Conservation (phyloP, 2,797 vertebrate genomes). For the Cuculus canorus region DNA sequence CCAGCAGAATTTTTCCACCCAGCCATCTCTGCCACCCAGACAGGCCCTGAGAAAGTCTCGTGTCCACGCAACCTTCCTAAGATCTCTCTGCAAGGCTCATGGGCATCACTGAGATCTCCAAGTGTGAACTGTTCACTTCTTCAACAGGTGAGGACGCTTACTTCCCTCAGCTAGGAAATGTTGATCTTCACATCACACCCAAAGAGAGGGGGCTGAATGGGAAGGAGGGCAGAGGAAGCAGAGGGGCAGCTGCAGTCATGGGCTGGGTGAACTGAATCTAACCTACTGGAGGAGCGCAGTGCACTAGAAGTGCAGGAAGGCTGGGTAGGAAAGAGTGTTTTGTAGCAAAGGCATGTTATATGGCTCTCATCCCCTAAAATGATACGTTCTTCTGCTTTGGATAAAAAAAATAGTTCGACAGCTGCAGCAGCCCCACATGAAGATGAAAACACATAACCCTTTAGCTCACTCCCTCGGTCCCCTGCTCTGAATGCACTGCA, state of each 20-base stretch:
- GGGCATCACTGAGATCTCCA: conserved; percentile 90
- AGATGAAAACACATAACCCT: neutral
- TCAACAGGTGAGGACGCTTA: conserved; percentile 75
- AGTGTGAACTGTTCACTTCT: conserved; percentile 87
- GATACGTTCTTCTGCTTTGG: neutral
- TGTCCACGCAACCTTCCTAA: conserved; percentile 80
- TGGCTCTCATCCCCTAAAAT: neutral
- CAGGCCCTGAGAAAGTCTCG: conserved; percentile 76
- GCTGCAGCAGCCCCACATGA: neutral
- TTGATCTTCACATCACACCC: neutral
- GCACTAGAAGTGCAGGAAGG: neutral
- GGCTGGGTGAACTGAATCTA: neutral
- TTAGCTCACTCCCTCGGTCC: neutral
- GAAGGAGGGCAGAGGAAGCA: neutral
- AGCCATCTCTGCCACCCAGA: conserved; percentile 80
- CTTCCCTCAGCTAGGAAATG: neutral
- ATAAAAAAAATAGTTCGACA: neutral
- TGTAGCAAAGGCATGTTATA: neutral
- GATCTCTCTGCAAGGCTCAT: conserved; percentile 90
- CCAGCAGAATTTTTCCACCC: conserved; percentile 93
- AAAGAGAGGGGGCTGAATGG: neutral
- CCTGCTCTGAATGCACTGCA: neutral
- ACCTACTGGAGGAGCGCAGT: neutral
- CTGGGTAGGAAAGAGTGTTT: neutral
- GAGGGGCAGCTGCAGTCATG: neutral